Conservation (phyloP, 2,113 vertebrate species). For the Haemorhous mexicanus region DNA sequence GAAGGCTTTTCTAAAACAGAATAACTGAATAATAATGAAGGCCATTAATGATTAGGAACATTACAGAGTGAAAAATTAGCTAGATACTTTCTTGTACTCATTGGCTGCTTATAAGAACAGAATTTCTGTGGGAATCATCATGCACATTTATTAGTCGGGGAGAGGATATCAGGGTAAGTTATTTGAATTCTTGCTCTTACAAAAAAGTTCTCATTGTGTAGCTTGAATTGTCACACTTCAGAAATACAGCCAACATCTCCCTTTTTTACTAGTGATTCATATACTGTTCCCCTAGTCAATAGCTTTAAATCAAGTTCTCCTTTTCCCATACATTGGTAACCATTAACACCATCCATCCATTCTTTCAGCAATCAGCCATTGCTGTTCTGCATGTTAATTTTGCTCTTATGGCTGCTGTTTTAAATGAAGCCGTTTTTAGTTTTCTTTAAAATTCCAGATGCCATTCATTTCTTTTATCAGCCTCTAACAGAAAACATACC, state of each 20-base stretch:
- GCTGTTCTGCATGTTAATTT: neutral
- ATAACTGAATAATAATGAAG: constrained; percentile 56
- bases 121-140: neutral
- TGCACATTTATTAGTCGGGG: neutral
- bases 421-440: neutral
- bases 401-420: neutral
- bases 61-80: constrained; percentile 21
- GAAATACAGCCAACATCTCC: neutral
- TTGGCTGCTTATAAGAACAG: neutral
- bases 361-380: neutral
- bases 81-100: neutral
- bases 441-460: constrained; percentile 9
- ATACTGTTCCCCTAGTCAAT: neutral
- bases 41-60: constrained; percentile 40
- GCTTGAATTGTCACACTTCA: neutral
- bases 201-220: neutral
- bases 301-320: neutral
- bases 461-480: constrained; percentile 10
- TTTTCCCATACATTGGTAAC: neutral
- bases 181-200: neutral
- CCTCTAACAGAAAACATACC: constrained; percentile 31
- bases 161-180: neutral
- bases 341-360: neutral
- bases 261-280: neutral
- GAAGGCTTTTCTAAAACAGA: constrained; percentile 26